Evolutionary conservation across 2,113 vertebrate species (phyloP), one percentile per base, ranked within the genome.

Genomic region (Anser brachyrhynchus): DNA sequence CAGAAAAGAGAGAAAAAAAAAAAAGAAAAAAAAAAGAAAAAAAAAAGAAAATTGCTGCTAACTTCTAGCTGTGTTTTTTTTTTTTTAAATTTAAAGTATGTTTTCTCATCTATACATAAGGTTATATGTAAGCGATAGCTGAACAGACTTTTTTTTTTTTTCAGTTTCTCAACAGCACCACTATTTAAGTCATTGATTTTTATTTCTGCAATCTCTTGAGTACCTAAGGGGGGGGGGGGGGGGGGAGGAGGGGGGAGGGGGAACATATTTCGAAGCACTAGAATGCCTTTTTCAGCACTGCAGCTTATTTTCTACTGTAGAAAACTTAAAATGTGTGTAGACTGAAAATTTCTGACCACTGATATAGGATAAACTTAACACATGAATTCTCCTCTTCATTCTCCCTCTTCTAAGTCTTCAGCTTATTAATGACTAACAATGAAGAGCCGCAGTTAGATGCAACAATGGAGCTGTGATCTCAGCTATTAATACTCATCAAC

Each of bases 401-500:
- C n/a, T 92, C 4, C 17, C 8, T 77, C 59, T 51, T 71, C 10
- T 41, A 78, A 87, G 5, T 6, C 29, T 84, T 82, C 49, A 70
- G 23, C 16, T 84, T 13, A 51, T 72, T 78, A 80, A 77, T 80
- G 55, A 87, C 85, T 62, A 77, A 10, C 54, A 87, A 51, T 22
- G 69, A 80, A 46, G 22, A 79, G 18, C 37, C 58, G 13, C 22
- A 80, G 43, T 84, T 94, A 87, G 85, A 95, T 79, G 43, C 62
- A 84, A 65, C 26, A 74, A 39, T 65, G 62, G 84, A 90, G 20
- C 72, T 88, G n/a, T 81, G 87, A 95, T 93, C 88, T 81, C 55
- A 71, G 61, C 62, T 92, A 89, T 86, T 81, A 93, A 86, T 88
- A 94, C 44, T 90, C 69, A 77, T 93, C 55, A 83, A 16, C 39